Percentiles rank a stretch among this genome's conserved stretches.
Evolutionary conservation across 2,797 vertebrate genomes (phyloP).

Genomic region (Anableps anableps): DNA sequence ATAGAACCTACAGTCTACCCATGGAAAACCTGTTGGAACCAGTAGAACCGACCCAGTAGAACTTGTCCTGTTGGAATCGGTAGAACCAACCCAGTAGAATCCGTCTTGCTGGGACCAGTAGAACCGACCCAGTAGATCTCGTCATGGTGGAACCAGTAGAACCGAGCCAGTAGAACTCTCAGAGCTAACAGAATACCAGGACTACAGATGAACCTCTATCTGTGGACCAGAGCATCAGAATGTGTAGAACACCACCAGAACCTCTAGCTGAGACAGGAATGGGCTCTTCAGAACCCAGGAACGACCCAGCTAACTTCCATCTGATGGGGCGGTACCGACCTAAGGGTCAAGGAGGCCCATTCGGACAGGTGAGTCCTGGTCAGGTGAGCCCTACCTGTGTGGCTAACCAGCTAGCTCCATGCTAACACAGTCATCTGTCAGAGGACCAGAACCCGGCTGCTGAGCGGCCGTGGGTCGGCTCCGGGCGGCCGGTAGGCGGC

Average conservation of each 20-base stretch:
- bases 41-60: too few species aligned
- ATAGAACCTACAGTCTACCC: background rate
- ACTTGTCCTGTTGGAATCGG: too few species aligned
- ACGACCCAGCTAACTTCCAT: background rate
- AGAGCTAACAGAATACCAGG: too few species aligned
- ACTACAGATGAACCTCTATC: background rate
- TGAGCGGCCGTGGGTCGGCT: background rate
- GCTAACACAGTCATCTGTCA: slow-evolving; percentile 12
- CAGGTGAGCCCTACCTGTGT: background rate
- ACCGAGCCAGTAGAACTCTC: too few species aligned
- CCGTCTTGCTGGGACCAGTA: too few species aligned
- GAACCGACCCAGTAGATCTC: too few species aligned
- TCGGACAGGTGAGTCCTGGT: background rate
- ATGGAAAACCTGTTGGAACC: background rate
- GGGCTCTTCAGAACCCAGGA: background rate
- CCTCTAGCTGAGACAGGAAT: background rate
- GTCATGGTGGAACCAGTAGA: too few species aligned
- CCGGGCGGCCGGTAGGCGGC: background rate
- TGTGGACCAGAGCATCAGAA: slow-evolving; percentile 2
- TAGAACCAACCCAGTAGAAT: too few species aligned
- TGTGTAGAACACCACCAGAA: background rate
- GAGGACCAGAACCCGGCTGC: background rate
- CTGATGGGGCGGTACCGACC: background rate
- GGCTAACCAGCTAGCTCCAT: background rate
- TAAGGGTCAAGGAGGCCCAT: background rate